These are phyloP conservation scores for Hemitrygon akajei DNA, from an alignment of 2,797 vertebrate species.

Conservation along the genomic window DNA sequence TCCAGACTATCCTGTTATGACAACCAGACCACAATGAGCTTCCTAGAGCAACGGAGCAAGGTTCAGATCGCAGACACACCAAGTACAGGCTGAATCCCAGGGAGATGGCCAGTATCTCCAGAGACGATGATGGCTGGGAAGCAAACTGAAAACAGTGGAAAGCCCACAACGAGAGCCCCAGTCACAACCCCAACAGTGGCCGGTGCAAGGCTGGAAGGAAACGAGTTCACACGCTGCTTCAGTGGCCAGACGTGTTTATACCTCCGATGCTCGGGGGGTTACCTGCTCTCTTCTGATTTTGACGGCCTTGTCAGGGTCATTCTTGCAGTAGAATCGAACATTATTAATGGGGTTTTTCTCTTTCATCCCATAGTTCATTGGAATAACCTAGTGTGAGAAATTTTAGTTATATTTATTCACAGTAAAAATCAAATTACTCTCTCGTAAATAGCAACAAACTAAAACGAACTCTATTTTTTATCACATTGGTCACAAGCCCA, in stretches of 20 bases:
- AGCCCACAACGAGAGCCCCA: too few species aligned
- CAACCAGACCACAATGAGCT: too few species aligned
- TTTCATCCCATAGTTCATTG: constrained; percentile 93
- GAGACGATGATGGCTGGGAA: neutral
- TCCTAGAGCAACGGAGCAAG: neutral
- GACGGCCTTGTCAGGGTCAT: constrained; percentile 62
- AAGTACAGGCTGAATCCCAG: neutral
- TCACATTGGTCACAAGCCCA: too few species aligned
- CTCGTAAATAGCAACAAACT: neutral
- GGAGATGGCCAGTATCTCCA: neutral
- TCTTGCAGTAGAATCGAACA: constrained; percentile 83
- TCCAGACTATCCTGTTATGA: too few species aligned
- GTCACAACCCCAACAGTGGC: neutral
- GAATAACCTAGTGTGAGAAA: constrained; percentile 64
- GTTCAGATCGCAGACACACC: neutral
- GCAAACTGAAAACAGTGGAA: neutral
- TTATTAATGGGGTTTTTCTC: constrained; percentile 81
- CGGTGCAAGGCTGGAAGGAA: neutral
- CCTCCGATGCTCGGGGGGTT: constrained; percentile 32
- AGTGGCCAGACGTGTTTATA: too few species aligned
- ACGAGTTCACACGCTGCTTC: neutral
- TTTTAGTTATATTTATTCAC: neutral
- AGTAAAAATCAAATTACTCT: neutral
- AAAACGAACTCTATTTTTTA: too few species aligned
- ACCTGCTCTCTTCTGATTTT: constrained; percentile 82